Percentiles rank a stretch among this genome's conserved stretches.
Conservation (phyloP, 2,113 vertebrate genomes). For the Otus sunia region DNA sequence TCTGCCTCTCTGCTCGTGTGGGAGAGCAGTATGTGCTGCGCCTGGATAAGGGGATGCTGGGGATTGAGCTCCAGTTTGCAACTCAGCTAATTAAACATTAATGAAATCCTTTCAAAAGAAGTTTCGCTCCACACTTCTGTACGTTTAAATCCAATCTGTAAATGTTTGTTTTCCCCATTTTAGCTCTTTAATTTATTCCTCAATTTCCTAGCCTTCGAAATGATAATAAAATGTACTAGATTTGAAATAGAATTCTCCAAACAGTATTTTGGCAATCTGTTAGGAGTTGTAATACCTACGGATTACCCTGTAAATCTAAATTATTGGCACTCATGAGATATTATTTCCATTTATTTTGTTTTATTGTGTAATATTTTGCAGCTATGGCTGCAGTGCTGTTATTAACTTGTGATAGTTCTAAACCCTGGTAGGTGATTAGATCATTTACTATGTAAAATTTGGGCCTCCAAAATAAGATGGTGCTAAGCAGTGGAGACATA, state of each 20-base stretch:
- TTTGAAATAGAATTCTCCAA: conserved; percentile 55
- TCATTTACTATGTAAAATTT: conserved; percentile 58
- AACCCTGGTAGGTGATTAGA: conserved; percentile 49
- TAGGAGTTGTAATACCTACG: conserved; percentile 58
- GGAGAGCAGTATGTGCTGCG: background rate
- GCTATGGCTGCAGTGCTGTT: conserved; percentile 2
- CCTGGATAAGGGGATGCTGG: background rate
- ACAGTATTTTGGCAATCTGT: conserved; percentile 52
- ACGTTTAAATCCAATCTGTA: conserved; percentile 4
- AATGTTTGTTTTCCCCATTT: conserved; percentile 58
- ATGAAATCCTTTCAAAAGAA: conserved; percentile 25
- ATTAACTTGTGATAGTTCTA: conserved; percentile 47
- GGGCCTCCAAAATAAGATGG: background rate
- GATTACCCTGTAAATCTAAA: conserved; percentile 63
- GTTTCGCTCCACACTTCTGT: background rate
- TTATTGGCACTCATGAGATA: conserved; percentile 58
- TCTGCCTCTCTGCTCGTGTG: accelerated
- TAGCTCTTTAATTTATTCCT: conserved; percentile 61
- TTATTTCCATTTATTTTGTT: conserved; percentile 69
- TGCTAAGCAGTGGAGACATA: background rate
- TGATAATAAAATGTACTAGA: conserved; percentile 42
- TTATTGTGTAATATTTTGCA: conserved; percentile 64
- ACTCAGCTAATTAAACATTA: conserved; percentile 45
- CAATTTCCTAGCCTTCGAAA: conserved; percentile 51
- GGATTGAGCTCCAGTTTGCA: background rate